Evolutionary conservation across 2,888 invertebrate species (phyloP).

Genomic region (Auanema freiburgensis): DNA sequence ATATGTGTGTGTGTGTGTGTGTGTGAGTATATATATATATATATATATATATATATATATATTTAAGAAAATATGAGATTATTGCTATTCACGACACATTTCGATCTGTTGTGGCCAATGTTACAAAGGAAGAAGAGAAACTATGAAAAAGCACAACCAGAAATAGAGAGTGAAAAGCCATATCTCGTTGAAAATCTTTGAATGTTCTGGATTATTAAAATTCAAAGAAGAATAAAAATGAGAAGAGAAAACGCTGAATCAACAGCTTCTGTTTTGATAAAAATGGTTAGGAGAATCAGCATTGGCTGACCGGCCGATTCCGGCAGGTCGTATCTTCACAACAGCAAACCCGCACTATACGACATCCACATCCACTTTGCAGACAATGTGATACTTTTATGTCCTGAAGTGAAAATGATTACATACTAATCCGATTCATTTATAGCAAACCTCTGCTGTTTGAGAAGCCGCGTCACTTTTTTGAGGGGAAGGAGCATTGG

Average conservation of each 20-base stretch:
- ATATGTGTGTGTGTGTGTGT: too few relatives aligned
- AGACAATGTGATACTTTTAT: constrained; percentile 43
- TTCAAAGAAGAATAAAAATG: background rate
- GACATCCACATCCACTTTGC: constrained; percentile 45
- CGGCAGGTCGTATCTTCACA: constrained; percentile 47
- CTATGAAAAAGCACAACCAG: too few relatives aligned
- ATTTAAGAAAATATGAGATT: too few relatives aligned
- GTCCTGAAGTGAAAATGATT: constrained; percentile 26
- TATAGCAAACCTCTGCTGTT: constrained; percentile 15
- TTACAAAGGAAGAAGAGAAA: too few relatives aligned
- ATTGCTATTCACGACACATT: too few relatives aligned
- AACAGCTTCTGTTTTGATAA: background rate
- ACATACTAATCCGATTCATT: background rate
- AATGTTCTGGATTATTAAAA: background rate
- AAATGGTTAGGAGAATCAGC: constrained; percentile 10
- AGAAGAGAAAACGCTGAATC: background rate
- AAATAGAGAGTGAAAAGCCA: too few relatives aligned
- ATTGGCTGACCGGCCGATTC: constrained; percentile 28
- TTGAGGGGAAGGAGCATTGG: constrained; percentile 4
- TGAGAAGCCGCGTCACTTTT: constrained; percentile 19
- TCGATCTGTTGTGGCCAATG: too few relatives aligned
- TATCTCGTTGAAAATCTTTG: too few relatives aligned
- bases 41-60: too few relatives aligned
- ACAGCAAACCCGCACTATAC: constrained; percentile 57
- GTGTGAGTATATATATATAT: too few relatives aligned